Percentiles rank a stretch among this genome's conserved stretches.
Evolutionary conservation across 2,888 invertebrate species (phyloP).

Genomic region (Digitonthophagus gazella): DNA sequence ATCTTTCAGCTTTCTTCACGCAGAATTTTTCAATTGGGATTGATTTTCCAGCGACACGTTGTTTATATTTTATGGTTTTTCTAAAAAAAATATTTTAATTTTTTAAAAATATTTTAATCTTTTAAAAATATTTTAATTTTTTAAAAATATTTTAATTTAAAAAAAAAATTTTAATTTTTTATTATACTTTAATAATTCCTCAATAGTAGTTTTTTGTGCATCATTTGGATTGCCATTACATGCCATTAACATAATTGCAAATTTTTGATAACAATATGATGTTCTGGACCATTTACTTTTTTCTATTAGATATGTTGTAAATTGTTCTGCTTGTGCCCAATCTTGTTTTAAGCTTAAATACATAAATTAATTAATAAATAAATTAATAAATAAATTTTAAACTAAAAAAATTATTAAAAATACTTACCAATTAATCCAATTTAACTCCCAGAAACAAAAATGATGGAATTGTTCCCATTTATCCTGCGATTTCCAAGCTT

Average conservation of each 20-base stretch:
- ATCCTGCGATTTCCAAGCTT: constrained; percentile 77
- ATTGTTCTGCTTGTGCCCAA: constrained; percentile 75
- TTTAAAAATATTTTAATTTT: constrained; percentile 3
- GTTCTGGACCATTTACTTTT: constrained; percentile 91
- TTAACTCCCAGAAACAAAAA: constrained; percentile 90
- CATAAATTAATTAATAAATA: constrained; percentile 29
- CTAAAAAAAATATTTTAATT: constrained; percentile 50
- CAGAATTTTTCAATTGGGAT: constrained; percentile 96
- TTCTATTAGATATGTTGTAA: constrained; percentile 67
- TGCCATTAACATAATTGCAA: constrained; percentile 76
- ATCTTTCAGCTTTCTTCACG: constrained; percentile 80
- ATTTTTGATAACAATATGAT: constrained; percentile 88
- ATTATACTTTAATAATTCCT: constrained; percentile 66
- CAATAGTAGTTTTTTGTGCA: constrained; percentile 56
- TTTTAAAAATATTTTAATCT: constrained; percentile 2
- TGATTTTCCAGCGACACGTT: constrained; percentile 93
- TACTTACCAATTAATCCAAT: constrained; percentile 88
- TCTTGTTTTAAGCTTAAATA: constrained; percentile 65
- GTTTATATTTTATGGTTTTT: constrained; percentile 77
- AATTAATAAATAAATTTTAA: too few species aligned
- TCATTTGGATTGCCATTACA: constrained; percentile 45
- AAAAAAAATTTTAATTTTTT: constrained; percentile 2
- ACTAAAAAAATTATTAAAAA: too few species aligned
- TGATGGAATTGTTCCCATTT: constrained; percentile 92
- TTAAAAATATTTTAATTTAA: constrained; percentile 27